Base-by-base conservation (phyloP, 1,140 invertebrate species). In the Goniozus legneri region DNA sequence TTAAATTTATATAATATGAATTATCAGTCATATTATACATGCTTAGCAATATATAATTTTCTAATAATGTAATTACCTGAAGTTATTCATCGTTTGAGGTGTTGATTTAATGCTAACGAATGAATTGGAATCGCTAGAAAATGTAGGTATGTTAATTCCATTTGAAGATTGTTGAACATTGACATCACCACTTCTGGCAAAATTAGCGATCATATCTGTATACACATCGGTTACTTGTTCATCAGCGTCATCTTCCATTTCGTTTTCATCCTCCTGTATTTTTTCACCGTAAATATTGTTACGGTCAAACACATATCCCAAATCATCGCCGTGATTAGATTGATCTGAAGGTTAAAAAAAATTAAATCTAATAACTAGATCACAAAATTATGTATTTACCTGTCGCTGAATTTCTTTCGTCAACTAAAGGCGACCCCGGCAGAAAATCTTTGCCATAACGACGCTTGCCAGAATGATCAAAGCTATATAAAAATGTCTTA, bases 401-500 rank as follows among this genome's bases (percentile, higher is more conserved):
- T 30, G 41, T 43, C n/a, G 18, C 24, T 19, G 13, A 34, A 34
- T 46, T 47, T 41, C 47, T 61, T 24, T 49, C 42, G 8, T 64
- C 60, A n/a, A 68, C 64, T 13, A 88, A 64, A 3, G 83, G 79
- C 2, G 83, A 63, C 4, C 84, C 84, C 13, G 68, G 66, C 1
- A 88, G 65, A 55, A 88, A 87, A 33, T 77, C 73, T 7, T 75
- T 74, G 3, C 82, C 83, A 40, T 78, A 79, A 8, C 74, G 81
- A 20, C 76, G 69, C 38, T 81, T 84, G 7, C 82, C 80, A 8
- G 76, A 69, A 47, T 88, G 82, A 44, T 89, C 86, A 58, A 89
- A 89, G 57, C 83, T 84, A 59, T 88, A 89, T 16, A 89, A 71
- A 56, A 79, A 87, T 0, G 84, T 76, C 0, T 81, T 77, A 0